Conservation (phyloP, 2,113 vertebrate species). For the Neogobius melanostomus region DNA sequence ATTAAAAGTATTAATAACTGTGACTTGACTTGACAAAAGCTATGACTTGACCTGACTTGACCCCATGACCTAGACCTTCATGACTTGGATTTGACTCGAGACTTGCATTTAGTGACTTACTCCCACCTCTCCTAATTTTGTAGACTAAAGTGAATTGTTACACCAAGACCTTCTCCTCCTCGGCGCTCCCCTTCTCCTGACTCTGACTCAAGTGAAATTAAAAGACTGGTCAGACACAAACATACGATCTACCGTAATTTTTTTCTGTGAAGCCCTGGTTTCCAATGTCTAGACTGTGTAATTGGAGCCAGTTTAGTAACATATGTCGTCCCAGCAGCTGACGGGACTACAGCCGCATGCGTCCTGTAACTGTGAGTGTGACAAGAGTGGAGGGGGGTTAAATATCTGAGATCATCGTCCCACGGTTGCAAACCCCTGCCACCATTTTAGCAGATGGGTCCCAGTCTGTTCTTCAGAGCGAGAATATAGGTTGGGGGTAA, state of each 20-base stretch:
- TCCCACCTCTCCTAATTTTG: too few species aligned
- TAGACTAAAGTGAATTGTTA: too few species aligned
- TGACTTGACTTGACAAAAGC: too few species aligned
- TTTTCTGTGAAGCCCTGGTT: not conserved
- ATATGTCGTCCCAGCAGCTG: conserved; percentile 41
- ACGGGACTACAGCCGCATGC: conserved; percentile 14
- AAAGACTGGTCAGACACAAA: not conserved
- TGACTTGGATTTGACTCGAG: too few species aligned
- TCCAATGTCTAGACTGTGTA: not conserved
- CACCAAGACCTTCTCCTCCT: too few species aligned
- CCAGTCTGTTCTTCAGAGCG: not conserved
- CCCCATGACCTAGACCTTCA: too few species aligned
- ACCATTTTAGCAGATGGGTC: conserved; percentile 23
- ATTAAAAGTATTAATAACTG: too few species aligned
- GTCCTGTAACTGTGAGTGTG: conserved; percentile 21
- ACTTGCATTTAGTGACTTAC: too few species aligned
- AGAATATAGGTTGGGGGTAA: too few species aligned
- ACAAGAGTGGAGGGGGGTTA: conserved; percentile 42
- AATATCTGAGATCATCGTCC: conserved; percentile 52
- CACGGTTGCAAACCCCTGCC: conserved; percentile 15
- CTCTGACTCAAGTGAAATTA: too few species aligned
- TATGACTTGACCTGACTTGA: too few species aligned
- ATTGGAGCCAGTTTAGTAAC: conserved; percentile 20
- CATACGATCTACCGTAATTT: not conserved
- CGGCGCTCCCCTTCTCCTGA: too few species aligned